Evolutionary conservation across 2,797 vertebrate species (phyloP).

Genomic region (Pygocentrus nattereri): DNA sequence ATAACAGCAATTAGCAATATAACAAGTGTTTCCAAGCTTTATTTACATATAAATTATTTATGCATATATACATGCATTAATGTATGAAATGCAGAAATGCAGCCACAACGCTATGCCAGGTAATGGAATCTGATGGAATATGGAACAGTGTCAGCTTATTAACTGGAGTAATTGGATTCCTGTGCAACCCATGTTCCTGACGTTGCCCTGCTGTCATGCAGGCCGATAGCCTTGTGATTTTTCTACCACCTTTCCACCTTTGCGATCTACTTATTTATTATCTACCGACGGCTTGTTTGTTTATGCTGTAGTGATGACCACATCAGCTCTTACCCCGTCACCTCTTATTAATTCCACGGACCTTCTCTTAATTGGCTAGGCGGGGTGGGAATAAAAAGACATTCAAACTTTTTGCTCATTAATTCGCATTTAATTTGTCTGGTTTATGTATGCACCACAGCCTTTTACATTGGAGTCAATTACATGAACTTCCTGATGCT

Average conservation of each 20-base stretch:
- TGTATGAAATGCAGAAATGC: not conserved
- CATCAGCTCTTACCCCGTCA: slow-evolving; percentile 6
- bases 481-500: slow-evolving; percentile 42
- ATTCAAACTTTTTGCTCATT: slow-evolving; percentile 28
- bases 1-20: too few species aligned
- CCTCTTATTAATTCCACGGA: slow-evolving; percentile 31
- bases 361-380: slow-evolving; percentile 13
- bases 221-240: slow-evolving; percentile 71
- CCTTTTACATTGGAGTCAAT: slow-evolving; percentile 44
- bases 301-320: slow-evolving; percentile 32
- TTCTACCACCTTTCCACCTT: slow-evolving; percentile 54
- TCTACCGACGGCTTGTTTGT: slow-evolving; percentile 58
- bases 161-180: slow-evolving; percentile 92
- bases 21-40: too few species aligned
- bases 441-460: slow-evolving; percentile 39
- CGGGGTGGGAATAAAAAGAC: slow-evolving; percentile 36
- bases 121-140: slow-evolving; percentile 80
- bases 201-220: slow-evolving; percentile 73
- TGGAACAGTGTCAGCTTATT: slow-evolving; percentile 85
- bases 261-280: slow-evolving; percentile 66
- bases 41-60: too few species aligned
- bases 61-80: not conserved
- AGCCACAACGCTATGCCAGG: slow-evolving; percentile 77
- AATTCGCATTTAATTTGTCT: slow-evolving; percentile 32
- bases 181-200: slow-evolving; percentile 76